These are phyloP conservation scores for Artibeus jamaicensis DNA, from an alignment of 2,797 vertebrate genomes.

Conservation along the genomic window DNA sequence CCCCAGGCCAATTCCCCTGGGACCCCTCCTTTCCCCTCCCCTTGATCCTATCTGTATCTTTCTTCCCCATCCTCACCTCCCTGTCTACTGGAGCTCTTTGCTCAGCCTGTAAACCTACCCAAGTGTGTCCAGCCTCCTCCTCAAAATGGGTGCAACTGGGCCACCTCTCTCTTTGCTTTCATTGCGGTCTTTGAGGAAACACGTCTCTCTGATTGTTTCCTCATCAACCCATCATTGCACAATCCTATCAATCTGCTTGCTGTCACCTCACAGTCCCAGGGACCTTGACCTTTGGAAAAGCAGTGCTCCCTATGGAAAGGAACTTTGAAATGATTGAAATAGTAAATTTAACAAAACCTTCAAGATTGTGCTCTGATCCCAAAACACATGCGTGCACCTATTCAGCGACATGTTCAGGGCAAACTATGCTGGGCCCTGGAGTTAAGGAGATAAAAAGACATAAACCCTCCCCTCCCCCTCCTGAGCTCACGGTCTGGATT, in stretches of 20 bases:
- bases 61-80: not conserved
- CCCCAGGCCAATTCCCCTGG: not conserved
- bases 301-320: not conserved
- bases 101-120: not conserved
- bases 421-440: not conserved
- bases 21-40: not conserved
- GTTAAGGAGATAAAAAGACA: not conserved
- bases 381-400: not conserved
- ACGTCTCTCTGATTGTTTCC: not conserved
- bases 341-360: not conserved
- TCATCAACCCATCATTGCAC: not conserved
- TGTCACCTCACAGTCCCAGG: not conserved
- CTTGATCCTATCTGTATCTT: not conserved
- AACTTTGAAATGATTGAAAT: not conserved
- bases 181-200: not conserved
- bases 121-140: not conserved
- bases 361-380: not conserved
- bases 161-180: not conserved
- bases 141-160: not conserved
- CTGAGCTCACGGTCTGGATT: not conserved
- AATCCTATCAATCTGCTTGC: not conserved
- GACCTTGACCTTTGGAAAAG: not conserved
- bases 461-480: not conserved
- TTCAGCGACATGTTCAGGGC: not conserved
- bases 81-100: fast-evolving